A percentile compares a stretch with the other conserved stretches of the same genome.
These are phyloP conservation scores for Setipinna tenuifilis DNA, from an alignment of 2,797 vertebrate species.

Conservation along the genomic window DNA sequence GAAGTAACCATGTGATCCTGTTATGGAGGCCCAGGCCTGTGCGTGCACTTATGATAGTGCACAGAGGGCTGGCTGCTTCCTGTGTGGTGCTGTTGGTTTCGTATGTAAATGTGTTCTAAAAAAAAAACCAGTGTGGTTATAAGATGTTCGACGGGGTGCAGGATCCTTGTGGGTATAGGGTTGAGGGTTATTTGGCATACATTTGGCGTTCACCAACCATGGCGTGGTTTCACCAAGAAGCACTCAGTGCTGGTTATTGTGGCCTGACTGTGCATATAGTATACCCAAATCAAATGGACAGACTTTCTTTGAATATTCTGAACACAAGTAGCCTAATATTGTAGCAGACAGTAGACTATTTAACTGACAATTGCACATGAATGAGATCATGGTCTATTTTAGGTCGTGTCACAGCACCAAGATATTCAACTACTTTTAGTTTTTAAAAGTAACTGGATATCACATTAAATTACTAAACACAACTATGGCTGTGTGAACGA, in stretches of 20 bases:
- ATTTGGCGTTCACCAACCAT: no score
- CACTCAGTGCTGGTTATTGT: not conserved
- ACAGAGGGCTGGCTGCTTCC: not conserved
- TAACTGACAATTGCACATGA: not conserved
- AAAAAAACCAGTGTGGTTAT: not conserved
- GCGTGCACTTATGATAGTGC: not conserved
- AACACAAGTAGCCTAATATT: not conserved
- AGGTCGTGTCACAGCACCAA: not conserved
- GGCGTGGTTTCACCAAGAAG: no score
- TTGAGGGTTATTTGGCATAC: not conserved
- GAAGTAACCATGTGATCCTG: not conserved
- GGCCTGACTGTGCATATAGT: no score
- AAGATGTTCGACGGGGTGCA: not conserved
- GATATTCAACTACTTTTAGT: not conserved
- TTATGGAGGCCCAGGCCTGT: not conserved
- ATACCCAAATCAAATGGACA: no score
- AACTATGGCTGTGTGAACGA: no score
- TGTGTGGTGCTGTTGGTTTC: not conserved
- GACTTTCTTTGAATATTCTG: no score
- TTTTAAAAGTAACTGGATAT: not conserved
- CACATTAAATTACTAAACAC: no score
- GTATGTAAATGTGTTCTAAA: not conserved
- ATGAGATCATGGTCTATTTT: constrained; percentile 1
- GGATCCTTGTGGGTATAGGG: not conserved
- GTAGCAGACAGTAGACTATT: not conserved